These are phyloP conservation scores for Macroramphosus scolopax DNA, from an alignment of 2,797 vertebrate species.

Conservation along the genomic window DNA sequence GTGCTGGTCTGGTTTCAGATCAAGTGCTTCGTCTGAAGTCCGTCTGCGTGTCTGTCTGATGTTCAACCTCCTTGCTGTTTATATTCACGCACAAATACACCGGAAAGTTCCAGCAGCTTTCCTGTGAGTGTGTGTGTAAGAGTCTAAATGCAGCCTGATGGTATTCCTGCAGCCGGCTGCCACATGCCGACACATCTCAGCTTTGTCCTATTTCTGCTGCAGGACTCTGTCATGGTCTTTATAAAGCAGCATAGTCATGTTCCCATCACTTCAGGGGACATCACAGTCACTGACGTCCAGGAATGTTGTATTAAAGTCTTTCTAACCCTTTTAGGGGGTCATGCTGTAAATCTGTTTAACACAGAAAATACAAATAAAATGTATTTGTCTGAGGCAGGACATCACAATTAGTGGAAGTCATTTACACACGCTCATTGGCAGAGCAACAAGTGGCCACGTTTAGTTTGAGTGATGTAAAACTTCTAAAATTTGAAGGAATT, in stretches of 20 bases:
- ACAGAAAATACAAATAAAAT: no score
- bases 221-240: constrained; percentile 40
- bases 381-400: no score
- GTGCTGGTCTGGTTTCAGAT: constrained; percentile 5
- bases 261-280: background rate
- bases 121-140: constrained; percentile 32
- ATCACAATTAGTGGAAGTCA: no score
- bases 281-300: no score
- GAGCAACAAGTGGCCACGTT: no score
- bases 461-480: no score
- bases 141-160: constrained; percentile 72
- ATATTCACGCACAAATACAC: constrained; percentile 47
- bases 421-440: no score
- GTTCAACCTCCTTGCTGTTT: constrained; percentile 42
- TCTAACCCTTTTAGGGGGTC: no score
- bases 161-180: constrained; percentile 58
- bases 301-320: no score
- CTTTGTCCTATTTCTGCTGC: constrained; percentile 72
- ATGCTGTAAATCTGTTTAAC: no score
- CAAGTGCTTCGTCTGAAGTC: constrained; percentile 15
- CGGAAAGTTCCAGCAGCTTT: constrained; percentile 74
- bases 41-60: no score
- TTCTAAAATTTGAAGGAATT: no score
- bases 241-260: constrained; percentile 18
- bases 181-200: constrained; percentile 60